phyloP scores from a whole-genome alignment of 2,888 invertebrate species.

The Acronicta leporina region DNA sequence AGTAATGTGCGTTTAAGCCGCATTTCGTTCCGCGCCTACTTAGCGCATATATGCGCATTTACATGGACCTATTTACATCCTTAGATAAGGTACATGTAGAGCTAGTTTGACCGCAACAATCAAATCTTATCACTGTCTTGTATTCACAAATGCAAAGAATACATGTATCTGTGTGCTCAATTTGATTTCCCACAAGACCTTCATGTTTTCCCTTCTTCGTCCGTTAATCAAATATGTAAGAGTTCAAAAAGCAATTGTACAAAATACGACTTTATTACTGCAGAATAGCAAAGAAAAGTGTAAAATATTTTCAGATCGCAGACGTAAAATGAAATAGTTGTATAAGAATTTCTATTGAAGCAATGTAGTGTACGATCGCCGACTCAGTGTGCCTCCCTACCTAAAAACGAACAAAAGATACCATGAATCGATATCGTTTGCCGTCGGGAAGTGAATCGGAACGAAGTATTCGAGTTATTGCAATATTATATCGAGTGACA shows the following conservation, averaged over 20 bases:
- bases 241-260: slow-evolving; percentile 23
- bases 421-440: slow-evolving; percentile 61
- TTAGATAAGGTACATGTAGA: slow-evolving; percentile 6
- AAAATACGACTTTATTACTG: slow-evolving; percentile 27
- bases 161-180: slow-evolving; percentile 34
- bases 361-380: slow-evolving; percentile 36
- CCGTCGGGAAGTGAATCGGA: slow-evolving; percentile 66
- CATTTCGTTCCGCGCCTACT: slow-evolving; percentile 58
- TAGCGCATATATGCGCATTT: slow-evolving; percentile 8
- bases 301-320: slow-evolving; percentile 36
- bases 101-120: slow-evolving; percentile 20
- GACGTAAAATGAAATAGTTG: slow-evolving; percentile 51
- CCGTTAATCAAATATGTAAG: slow-evolving; percentile 46
- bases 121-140: slow-evolving; percentile 27
- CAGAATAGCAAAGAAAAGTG: slow-evolving; percentile 33
- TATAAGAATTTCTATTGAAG: slow-evolving; percentile 50
- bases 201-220: slow-evolving; percentile 29
- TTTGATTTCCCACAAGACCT: slow-evolving; percentile 45
- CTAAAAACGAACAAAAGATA: slow-evolving; percentile 45
- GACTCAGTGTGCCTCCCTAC: slow-evolving; percentile 27
- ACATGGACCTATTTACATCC: slow-evolving; percentile 24
- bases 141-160: slow-evolving; percentile 32
- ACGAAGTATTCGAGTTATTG: slow-evolving; percentile 71
- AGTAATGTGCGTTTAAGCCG: slow-evolving; percentile 65
- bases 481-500: slow-evolving; percentile 67